Conservation (phyloP, 2,888 invertebrate genomes). For the Acrobasis repandana region DNA sequence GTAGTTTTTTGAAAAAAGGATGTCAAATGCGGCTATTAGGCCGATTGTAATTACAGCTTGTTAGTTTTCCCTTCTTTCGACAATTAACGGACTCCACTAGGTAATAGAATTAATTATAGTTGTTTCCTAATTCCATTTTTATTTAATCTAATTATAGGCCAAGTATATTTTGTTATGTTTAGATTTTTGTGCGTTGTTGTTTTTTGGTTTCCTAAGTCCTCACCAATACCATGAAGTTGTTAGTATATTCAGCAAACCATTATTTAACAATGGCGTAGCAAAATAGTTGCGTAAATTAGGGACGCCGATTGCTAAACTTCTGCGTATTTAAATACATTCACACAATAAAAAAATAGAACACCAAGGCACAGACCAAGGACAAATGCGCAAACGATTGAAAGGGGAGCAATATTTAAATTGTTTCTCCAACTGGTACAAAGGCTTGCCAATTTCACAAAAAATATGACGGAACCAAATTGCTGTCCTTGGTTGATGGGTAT, state of each 20-base stretch:
- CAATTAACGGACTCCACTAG: constrained; percentile 44
- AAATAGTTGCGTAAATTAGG: constrained; percentile 63
- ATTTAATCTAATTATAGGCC: constrained; percentile 44
- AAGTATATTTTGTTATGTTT: constrained; percentile 30
- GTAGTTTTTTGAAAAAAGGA: constrained; percentile 57
- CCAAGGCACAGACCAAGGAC: too few species aligned
- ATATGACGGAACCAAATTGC: constrained; percentile 6
- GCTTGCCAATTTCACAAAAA: neutral
- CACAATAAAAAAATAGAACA: constrained; percentile 36
- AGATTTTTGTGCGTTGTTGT: constrained; percentile 1
- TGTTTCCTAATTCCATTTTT: constrained; percentile 54
- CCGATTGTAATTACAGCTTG: constrained; percentile 67
- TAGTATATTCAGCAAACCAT: neutral
- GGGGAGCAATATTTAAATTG: constrained; percentile 34
- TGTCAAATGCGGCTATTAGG: constrained; percentile 71
- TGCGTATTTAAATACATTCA: constrained; percentile 18
- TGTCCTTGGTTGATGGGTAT: neutral
- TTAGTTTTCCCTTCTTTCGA: constrained; percentile 57
- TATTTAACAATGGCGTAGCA: constrained; percentile 31
- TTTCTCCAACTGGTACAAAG: constrained; percentile 7
- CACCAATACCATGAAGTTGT: neutral
- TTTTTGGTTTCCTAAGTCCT: neutral
- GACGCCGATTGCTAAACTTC: constrained; percentile 21
- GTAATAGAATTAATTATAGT: constrained; percentile 61
- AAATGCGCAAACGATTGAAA: constrained; percentile 41